Base-by-base conservation (phyloP, 2,113 vertebrate genomes). In the Saimiri boliviensis region DNA sequence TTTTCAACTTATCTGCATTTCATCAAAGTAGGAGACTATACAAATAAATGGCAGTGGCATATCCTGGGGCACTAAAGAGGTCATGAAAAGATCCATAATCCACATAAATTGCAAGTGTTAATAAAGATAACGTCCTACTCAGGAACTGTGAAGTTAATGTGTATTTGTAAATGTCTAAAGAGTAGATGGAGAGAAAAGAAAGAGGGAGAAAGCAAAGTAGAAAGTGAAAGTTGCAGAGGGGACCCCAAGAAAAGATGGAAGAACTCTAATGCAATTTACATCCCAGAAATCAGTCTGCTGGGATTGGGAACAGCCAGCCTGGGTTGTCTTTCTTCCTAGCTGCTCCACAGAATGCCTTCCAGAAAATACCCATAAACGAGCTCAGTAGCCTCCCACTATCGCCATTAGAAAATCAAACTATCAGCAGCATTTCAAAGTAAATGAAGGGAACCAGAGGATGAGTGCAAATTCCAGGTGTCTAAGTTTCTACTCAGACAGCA, bases 1-100 rank as follows among this genome's bases (percentile, higher is more conserved):
- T 94, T 97, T 97, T 97, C 94, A 94, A 97, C 98, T 97, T 97
- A 98, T 98, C 97, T 96, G 73, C 80, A 81, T 98, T 98, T 97
- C 80, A 89, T 96, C 96, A 79, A 85, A 91, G 77, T 45, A 86
- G 91, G 90, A 56, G 82, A 95, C 32, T 58, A 68, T 71, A 81
- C 42, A 97, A 66, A 98, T 63, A 94, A 98, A 98, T 3, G 89
- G 86, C 19, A 94, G 40, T 82, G 94, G 76, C 76, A 86, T 96
- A 71, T 52, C 93, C 96, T 13, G 47, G 70, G 96, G 97, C 93
- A 77, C 89, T 94, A 84, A 97, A 74, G 37, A 97, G 76, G 90
- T 95, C 94, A 40, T 70, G 40, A 89, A 91, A 90, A 95, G 49
- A 93, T 87, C 92, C 68, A 70, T 49, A 95, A 86, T 73, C 58